Conservation (phyloP, 30 jellyfish, hydroid and myxozoan species). For the Aurelia sp. region DNA sequence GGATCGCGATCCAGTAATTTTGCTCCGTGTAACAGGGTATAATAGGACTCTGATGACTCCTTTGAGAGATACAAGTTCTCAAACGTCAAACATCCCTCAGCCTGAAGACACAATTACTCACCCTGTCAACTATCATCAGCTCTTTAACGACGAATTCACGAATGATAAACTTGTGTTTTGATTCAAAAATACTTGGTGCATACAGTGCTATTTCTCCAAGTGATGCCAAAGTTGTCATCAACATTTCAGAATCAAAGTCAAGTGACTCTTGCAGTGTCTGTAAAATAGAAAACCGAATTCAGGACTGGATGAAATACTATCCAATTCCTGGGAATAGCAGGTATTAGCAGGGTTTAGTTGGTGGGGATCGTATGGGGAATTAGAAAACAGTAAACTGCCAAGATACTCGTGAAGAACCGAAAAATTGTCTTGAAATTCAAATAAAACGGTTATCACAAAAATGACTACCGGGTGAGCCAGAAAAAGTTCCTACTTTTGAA, state of each 20-base stretch:
- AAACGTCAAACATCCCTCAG: neutral
- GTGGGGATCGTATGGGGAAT: no score
- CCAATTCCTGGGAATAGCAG: neutral
- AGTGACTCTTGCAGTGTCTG: slow-evolving; percentile 69
- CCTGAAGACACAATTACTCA: slow-evolving; percentile 8
- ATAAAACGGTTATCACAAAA: no score
- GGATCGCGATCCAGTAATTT: no score
- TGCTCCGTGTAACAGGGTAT: no score
- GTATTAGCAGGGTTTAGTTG: neutral
- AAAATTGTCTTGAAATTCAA: no score
- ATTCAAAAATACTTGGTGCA: slow-evolving; percentile 87
- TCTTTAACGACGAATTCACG: slow-evolving; percentile 89
- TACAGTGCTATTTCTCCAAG: slow-evolving; percentile 89
- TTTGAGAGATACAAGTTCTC: no score
- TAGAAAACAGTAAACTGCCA: no score
- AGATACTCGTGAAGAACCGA: no score
- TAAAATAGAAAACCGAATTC: neutral
- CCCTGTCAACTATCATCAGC: slow-evolving; percentile 84
- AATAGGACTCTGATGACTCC: no score
- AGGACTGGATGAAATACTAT: neutral
- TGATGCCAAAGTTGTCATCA: slow-evolving; percentile 80
- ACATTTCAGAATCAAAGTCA: slow-evolving; percentile 50
- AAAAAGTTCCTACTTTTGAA: no score
- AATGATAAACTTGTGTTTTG: slow-evolving; percentile 72
- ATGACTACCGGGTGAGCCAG: no score